These are phyloP conservation scores for Spea multiplicata DNA, from an alignment of 2,113 vertebrate genomes.

Conservation along the genomic window DNA sequence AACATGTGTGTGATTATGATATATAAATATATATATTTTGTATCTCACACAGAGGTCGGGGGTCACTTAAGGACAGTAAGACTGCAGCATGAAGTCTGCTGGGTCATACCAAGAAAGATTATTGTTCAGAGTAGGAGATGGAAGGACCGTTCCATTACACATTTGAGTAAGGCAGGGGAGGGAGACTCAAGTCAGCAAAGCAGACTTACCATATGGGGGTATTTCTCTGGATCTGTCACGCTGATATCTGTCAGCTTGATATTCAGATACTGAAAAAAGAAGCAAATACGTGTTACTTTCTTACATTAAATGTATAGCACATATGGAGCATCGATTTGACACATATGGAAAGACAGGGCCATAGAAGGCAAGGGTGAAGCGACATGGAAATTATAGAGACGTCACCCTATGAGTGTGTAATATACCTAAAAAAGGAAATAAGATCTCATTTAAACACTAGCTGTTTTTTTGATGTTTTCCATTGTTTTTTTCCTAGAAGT, in stretches of 20 bases:
- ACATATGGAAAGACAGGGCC: neutral
- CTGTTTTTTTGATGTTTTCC: too few species aligned
- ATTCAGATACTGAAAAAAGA: constrained; percentile 80
- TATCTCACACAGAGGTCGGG: neutral
- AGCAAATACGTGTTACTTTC: constrained; percentile 11
- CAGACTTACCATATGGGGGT: constrained; percentile 85
- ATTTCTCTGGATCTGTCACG: constrained; percentile 91
- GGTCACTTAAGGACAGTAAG: too few species aligned
- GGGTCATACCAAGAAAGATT: too few species aligned
- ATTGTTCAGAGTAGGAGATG: neutral
- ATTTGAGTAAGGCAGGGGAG: too few species aligned
- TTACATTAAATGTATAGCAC: constrained; percentile 52
- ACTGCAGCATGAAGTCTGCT: neutral
- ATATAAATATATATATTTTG: neutral
- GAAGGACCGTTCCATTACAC: too few species aligned
- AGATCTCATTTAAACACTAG: too few species aligned
- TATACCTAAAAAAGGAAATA: too few species aligned
- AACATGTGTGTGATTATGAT: neutral
- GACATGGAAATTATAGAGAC: too few species aligned
- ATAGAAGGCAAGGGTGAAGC: neutral
- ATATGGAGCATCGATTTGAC: neutral
- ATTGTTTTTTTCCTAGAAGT: too few species aligned
- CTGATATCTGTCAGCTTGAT: constrained; percentile 94
- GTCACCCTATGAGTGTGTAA: too few species aligned
- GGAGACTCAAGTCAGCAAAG: neutral